Base-by-base conservation (phyloP, 2,797 vertebrate genomes). In the Acanthopagrus latus region DNA sequence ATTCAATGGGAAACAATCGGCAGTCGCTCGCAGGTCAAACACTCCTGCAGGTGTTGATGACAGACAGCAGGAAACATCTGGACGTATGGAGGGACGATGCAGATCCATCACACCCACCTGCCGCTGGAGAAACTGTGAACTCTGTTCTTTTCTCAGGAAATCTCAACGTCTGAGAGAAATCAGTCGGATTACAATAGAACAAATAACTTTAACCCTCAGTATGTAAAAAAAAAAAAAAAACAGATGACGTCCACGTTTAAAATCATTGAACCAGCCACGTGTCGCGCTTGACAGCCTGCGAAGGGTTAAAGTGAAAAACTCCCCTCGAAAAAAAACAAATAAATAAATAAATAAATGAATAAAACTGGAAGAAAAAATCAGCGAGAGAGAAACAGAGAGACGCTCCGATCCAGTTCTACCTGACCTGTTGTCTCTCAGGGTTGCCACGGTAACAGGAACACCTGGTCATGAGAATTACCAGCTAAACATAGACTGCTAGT, bases 401-500 rank as follows among this genome's bases (percentile, higher is more conserved):
- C 25, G 2, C 52, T 51, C 6, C 14, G 62, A 75, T 78, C 67
- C 59, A 46, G 54, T 80, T 72, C 59, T 17, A 70, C 57, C 71
- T 89, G 78, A 88, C 76, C 86, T 76, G 66, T 76, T 51, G 79
- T 76, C 72, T 86, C 55, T 1, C 10, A 43, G 55, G 65, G 85
- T 85, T 90, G 71, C 69, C 80, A 90, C 33, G 66, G 82, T 87
- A 87, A 91, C 89, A 62, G 60, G 67, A 64, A 82, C 58, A 81
- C 67, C 62, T 82, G 78, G 60, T 73, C 48, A 79, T 78, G 74
- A 81, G 83, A 82, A 64, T 23, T 54, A 47, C 48, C 64, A 43
- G 54, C 54, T 83, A 81, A 82, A 84, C 73, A 85, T 74, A 75
- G 74, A 58, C 17, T 2, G 14, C 33, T 6, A 14, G 20, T 43